Conservation (phyloP, 1,140 invertebrate genomes). For the Nephila pilipes region DNA sequence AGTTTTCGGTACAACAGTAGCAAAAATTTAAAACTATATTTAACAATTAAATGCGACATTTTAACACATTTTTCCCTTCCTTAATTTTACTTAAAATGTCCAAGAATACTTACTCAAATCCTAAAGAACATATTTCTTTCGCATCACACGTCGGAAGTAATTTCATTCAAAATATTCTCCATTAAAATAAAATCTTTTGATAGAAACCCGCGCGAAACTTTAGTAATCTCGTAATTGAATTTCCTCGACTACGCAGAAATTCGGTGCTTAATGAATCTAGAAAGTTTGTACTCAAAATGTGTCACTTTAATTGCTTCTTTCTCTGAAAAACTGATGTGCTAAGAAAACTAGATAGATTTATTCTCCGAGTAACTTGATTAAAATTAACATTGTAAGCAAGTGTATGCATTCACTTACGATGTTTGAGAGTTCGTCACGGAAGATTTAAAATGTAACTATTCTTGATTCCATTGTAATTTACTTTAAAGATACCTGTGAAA, state of each 20-base stretch:
- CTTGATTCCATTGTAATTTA: no score
- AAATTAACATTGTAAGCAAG: no score
- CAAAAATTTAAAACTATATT: not conserved
- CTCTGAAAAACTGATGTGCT: not conserved
- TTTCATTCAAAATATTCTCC: not conserved
- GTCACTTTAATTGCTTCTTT: not conserved
- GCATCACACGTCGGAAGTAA: not conserved
- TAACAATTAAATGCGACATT: not conserved
- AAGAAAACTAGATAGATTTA: no score
- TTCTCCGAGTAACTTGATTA: no score
- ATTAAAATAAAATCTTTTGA: not conserved
- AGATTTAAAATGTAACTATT: no score
- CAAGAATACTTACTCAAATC: no score
- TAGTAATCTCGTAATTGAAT: constrained; percentile 27
- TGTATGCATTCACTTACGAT: no score
- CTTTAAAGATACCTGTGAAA: no score
- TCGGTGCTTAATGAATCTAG: not conserved
- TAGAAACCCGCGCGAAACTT: not conserved
- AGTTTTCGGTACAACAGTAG: not conserved
- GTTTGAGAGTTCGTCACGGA: no score
- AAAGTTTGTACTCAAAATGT: not conserved
- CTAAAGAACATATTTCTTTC: not conserved
- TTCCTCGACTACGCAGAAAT: not conserved
- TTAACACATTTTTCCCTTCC: not conserved
- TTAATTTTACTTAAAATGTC: not conserved